Evolutionary conservation across 2,113 vertebrate genomes (phyloP), one percentile per base, ranked within the genome.

Genomic region (Osmerus mordax): DNA sequence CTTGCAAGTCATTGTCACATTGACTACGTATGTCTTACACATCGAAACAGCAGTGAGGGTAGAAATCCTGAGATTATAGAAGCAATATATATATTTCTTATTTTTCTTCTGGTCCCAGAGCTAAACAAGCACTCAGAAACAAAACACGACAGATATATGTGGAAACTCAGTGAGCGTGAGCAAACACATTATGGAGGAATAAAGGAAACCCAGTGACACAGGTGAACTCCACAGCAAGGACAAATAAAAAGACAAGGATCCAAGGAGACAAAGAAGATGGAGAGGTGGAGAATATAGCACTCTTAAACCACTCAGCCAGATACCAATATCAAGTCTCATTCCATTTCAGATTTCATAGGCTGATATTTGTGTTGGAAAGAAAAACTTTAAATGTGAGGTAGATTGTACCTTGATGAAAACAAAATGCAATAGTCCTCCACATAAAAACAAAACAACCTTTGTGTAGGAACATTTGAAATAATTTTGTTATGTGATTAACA

Each of bases 251-350:
- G 28, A 62, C n/a, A 77, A 21, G 47, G 68, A 75, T 65, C 64
- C 29, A 61, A 77, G 74, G 58, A 81, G 75, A 79, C 64, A 78
- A 78, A 75, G 25, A 72, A 78, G 72, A 75, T 32, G 65, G 71
- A 73, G 72, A 81, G 62, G 67, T 72, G 76, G 68, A 70, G 77
- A 76, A 81, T 79, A 68, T 70, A 63, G 52, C 64, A 70, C 80
- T 82, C 72, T 72, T 66, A 28, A 52, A 67, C 74, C 72, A 70
- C 59, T 65, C 62, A 70, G 18, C 66, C 76, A 78, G 59, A 72
- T 66, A 70, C 69, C 69, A 29, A 83, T 66, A 82, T 80, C 63
- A 53, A 74, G 74, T 25, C 65, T 67, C 62, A 53, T 21, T 28
- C 52, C n/a, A 55, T 28, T 53, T 53, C 15, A 16, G 11, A 73